phyloP scores from a whole-genome alignment of 64 coral and sea anemone species.

The Porites lutea region DNA sequence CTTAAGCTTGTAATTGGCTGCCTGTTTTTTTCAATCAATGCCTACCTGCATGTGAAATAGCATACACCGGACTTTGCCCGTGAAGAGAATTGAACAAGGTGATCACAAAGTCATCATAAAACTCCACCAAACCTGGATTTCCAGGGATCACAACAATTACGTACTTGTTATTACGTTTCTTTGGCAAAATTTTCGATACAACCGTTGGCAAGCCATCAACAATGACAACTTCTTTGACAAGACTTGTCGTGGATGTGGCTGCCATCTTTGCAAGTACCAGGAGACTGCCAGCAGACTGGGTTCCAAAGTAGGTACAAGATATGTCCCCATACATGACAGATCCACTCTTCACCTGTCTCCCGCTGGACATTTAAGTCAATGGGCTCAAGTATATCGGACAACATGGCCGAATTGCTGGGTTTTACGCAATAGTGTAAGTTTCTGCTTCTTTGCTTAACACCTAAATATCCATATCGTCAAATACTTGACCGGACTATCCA shows the following conservation, averaged over 20 bases:
- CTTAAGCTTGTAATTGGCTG: too few relatives aligned
- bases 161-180: conserved; percentile 4
- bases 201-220: conserved; percentile 80
- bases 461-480: not conserved
- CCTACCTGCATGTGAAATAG: conserved; percentile 94
- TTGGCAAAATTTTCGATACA: conserved; percentile 73
- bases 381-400: not conserved
- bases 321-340: too few relatives aligned
- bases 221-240: conserved; percentile 58
- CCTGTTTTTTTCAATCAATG: too few relatives aligned
- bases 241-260: not conserved
- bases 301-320: not conserved
- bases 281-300: not conserved
- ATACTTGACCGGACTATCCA: too few relatives aligned
- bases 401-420: too few relatives aligned
- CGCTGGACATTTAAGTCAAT: not conserved
- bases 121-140: conserved; percentile 95
- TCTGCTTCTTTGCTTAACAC: not conserved
- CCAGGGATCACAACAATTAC: conserved; percentile 91
- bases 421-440: not conserved
- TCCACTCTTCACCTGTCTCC: not conserved
- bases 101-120: conserved; percentile 88
- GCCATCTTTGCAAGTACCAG: conserved; percentile 29
- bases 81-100: conserved; percentile 65
- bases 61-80: conserved; percentile 67